Evolutionary conservation across 2,888 invertebrate species (phyloP).

Genomic region (Meandrusa payeni): DNA sequence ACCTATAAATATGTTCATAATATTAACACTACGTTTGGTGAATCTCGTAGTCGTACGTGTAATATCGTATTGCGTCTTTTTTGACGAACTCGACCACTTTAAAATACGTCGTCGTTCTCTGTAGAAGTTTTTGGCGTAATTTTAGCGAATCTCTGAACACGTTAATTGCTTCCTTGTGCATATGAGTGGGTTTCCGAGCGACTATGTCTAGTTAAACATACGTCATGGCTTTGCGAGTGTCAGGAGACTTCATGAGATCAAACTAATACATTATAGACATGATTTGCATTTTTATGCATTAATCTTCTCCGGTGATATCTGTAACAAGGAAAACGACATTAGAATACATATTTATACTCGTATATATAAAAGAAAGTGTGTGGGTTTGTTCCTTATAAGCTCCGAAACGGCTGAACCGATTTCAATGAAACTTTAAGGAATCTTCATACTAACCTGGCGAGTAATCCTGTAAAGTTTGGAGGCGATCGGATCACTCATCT

Average conservation of each 20-base stretch:
- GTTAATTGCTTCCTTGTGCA: constrained; percentile 66
- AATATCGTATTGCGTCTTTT: constrained; percentile 75
- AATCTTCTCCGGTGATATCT: constrained; percentile 15
- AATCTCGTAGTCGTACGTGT: constrained; percentile 69
- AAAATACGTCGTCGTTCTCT: constrained; percentile 67
- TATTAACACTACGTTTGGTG: constrained; percentile 54
- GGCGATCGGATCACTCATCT: too few relatives aligned
- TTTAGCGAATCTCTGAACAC: constrained; percentile 71
- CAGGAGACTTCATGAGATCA: background rate
- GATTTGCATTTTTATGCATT: background rate
- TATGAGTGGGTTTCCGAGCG: constrained; percentile 46
- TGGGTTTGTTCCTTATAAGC: too few relatives aligned
- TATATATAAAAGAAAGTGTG: too few relatives aligned
- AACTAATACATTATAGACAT: constrained; percentile 14
- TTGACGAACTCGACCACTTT: constrained; percentile 73
- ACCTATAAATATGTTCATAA: constrained; percentile 74
- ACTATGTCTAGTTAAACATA: constrained; percentile 17
- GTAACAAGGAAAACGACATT: constrained; percentile 27
- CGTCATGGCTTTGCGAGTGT: constrained; percentile 4
- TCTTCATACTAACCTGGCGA: too few relatives aligned
- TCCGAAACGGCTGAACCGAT: too few relatives aligned
- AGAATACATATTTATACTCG: too few relatives aligned
- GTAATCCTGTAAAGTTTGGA: too few relatives aligned
- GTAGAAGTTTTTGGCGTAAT: constrained; percentile 66
- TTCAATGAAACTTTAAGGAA: too few relatives aligned